phyloP scores from a whole-genome alignment of 2,888 invertebrate genomes.

The Helobdella robusta region DNA sequence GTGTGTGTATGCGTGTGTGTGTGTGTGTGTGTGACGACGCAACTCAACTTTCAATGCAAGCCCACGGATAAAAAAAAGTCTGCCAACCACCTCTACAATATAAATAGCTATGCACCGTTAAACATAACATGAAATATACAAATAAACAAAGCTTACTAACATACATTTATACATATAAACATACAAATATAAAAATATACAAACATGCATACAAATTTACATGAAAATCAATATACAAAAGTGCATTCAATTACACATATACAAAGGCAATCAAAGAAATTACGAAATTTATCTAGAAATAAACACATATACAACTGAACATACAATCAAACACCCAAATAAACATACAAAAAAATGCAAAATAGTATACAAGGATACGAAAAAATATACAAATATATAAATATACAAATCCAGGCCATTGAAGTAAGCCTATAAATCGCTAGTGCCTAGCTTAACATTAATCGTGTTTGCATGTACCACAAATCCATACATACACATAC shows the following conservation, averaged over 20 bases:
- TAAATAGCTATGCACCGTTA: no score
- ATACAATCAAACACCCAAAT: background rate
- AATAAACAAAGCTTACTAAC: no score
- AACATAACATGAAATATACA: background rate
- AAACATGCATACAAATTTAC: background rate
- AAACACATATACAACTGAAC: background rate
- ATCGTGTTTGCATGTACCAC: no score
- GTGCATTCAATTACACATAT: background rate
- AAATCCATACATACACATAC: background rate
- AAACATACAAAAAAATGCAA: background rate
- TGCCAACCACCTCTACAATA: no score
- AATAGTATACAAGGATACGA: background rate
- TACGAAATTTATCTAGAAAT: background rate
- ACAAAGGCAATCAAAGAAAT: background rate
- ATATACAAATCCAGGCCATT: no score
- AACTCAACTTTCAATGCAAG: no score
- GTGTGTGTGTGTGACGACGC: no score
- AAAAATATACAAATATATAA: background rate
- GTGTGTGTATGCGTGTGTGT: no score
- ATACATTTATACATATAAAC: background rate
- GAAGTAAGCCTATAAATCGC: no score
- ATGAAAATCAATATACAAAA: background rate
- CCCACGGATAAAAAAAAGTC: no score
- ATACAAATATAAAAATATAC: background rate
- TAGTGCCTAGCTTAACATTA: no score